A percentile compares a stretch with the other conserved stretches of the same genome.
Conservation (phyloP, 2,888 invertebrate genomes). For the Crematogaster levior region DNA sequence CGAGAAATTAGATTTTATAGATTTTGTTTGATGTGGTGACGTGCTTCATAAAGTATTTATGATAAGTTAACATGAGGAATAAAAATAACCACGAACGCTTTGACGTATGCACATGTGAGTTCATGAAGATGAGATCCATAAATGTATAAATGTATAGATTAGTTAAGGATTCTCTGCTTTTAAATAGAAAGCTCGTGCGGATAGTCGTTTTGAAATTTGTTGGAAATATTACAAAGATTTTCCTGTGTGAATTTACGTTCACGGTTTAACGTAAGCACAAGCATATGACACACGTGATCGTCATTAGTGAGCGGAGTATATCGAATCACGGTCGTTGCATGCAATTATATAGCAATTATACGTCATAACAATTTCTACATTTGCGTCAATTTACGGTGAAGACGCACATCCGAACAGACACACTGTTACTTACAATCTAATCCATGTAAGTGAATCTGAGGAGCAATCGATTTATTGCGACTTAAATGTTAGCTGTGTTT, state of each 20-base stretch:
- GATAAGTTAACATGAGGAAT: too few species aligned
- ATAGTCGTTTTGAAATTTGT: neutral
- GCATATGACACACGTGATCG: neutral
- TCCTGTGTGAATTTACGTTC: neutral
- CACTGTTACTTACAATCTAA: neutral
- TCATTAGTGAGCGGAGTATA: neutral
- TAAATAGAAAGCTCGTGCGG: neutral
- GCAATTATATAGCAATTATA: neutral
- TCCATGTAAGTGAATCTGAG: neutral
- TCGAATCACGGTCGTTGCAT: neutral
- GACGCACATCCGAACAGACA: neutral
- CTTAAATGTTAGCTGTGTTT: neutral
- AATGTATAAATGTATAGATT: neutral
- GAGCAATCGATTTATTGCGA: conserved; percentile 12
- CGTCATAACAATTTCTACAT: neutral
- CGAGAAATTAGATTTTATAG: neutral
- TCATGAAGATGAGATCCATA: conserved; percentile 9
- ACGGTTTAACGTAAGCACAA: conserved; percentile 20
- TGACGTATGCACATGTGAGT: neutral
- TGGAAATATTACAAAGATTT: conserved; percentile 17
- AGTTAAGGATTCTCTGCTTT: neutral
- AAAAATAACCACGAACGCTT: neutral
- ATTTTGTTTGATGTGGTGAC: neutral
- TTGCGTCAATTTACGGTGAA: conserved; percentile 36
- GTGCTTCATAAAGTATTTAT: conserved; percentile 5